A percentile compares a stretch with the other conserved stretches of the same genome.
Conservation (phyloP, 2,888 invertebrate species). For the Drosophila putrida region DNA sequence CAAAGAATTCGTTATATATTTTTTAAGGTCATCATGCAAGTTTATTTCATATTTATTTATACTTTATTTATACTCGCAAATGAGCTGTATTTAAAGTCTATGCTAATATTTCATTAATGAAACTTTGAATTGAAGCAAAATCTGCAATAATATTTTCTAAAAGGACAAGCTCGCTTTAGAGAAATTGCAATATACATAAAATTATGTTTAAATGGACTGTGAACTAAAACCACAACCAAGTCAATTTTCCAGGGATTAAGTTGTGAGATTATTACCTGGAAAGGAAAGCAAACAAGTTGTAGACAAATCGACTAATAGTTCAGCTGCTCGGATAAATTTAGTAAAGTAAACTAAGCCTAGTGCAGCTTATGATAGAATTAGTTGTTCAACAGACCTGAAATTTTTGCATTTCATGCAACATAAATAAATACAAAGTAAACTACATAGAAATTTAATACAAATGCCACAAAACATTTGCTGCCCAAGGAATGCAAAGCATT, state of each 20-base stretch:
- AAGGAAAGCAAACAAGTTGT: neutral
- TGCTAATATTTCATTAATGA: no score
- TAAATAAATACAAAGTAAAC: neutral
- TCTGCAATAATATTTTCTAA: no score
- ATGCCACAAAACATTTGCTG: neutral
- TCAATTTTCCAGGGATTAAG: neutral
- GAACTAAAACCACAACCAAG: neutral
- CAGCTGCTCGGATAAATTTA: slow-evolving; percentile 4
- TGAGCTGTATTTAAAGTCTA: no score
- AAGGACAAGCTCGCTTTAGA: no score
- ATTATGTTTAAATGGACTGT: no score
- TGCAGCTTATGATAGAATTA: neutral
- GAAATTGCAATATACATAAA: no score
- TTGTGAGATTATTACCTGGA: neutral
- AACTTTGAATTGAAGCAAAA: no score
- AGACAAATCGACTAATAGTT: neutral
- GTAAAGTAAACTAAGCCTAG: neutral
- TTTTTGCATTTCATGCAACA: slow-evolving; percentile 1
- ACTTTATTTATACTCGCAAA: no score
- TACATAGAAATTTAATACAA: neutral
- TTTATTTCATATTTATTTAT: no score
- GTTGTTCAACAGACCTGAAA: neutral
- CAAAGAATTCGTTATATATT: no score
- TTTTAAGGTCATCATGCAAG: no score
- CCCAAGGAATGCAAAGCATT: neutral